These are phyloP conservation scores for Phthorimaea operculella DNA, from an alignment of 1,140 invertebrate genomes.

Conservation along the genomic window DNA sequence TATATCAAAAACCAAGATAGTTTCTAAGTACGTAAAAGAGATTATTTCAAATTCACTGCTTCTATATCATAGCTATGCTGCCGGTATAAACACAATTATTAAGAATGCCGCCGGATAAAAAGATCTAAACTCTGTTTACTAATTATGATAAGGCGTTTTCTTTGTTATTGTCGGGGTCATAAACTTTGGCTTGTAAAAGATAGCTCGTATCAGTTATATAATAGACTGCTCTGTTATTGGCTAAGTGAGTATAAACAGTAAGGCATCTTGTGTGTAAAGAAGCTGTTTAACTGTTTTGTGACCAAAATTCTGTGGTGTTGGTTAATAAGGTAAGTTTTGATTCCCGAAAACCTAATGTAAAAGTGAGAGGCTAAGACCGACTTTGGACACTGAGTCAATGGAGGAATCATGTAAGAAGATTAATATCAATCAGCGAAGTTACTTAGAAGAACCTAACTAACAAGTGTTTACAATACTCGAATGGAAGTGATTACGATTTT, in stretches of 20 bases:
- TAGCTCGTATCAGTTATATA: slow-evolving; percentile 6
- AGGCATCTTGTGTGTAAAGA: neutral
- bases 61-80: too few relatives aligned
- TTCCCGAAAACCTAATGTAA: too few relatives aligned
- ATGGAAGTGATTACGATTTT: too few relatives aligned
- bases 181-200: slow-evolving; percentile 18
- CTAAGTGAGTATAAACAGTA: neutral
- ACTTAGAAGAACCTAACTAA: too few relatives aligned
- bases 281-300: neutral
- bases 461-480: too few relatives aligned
- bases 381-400: too few relatives aligned
- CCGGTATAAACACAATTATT: neutral
- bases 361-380: too few relatives aligned
- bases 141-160: neutral
- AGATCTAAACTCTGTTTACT: neutral
- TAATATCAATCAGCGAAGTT: too few relatives aligned
- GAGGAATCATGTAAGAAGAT: too few relatives aligned
- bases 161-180: slow-evolving; percentile 14
- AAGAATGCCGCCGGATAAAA: neutral
- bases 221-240: neutral
- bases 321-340: neutral
- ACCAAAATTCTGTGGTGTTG: neutral
- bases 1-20: too few relatives aligned
- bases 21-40: too few relatives aligned
- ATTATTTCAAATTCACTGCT: too few relatives aligned